A percentile compares a stretch with the other conserved stretches of the same genome.
phyloP scores from a whole-genome alignment of 2,113 vertebrate genomes.

The Thermophis baileyi region DNA sequence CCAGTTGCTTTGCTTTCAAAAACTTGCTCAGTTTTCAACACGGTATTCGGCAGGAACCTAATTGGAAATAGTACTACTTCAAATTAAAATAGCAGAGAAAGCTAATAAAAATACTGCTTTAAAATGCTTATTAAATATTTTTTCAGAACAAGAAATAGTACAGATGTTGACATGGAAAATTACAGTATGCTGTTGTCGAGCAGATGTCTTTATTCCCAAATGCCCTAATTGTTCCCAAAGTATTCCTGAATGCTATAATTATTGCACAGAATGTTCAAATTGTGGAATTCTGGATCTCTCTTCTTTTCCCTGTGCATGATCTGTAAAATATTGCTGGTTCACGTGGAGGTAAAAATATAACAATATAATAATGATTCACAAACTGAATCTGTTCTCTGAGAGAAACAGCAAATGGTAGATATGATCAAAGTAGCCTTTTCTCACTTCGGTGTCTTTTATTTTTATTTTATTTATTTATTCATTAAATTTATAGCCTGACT shows the following conservation, averaged over 20 bases:
- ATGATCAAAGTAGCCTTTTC: neutral
- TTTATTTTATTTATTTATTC: neutral
- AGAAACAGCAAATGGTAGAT: neutral
- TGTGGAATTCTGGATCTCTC: neutral
- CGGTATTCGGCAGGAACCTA: conserved; percentile 40
- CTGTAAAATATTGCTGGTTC: neutral
- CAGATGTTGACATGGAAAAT: neutral
- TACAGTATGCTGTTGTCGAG: neutral
- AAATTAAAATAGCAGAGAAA: conserved; percentile 14
- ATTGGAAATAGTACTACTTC: conserved; percentile 1
- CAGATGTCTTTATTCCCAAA: neutral
- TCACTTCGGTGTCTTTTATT: neutral
- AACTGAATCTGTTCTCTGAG: neutral
- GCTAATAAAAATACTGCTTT: neutral
- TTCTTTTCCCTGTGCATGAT: neutral
- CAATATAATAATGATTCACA: neutral
- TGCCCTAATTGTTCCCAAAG: neutral
- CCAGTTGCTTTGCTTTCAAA: conserved; percentile 31
- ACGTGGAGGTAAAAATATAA: neutral
- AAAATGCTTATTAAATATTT: conserved; percentile 1
- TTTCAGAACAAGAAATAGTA: conserved; percentile 6
- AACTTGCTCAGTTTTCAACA: conserved; percentile 32
- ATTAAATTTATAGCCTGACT: neutral
- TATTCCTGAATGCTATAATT: neutral
- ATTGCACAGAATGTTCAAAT: neutral